Evolutionary conservation across 2,888 invertebrate genomes (phyloP).

Genomic region (Odontocolon sp.): DNA sequence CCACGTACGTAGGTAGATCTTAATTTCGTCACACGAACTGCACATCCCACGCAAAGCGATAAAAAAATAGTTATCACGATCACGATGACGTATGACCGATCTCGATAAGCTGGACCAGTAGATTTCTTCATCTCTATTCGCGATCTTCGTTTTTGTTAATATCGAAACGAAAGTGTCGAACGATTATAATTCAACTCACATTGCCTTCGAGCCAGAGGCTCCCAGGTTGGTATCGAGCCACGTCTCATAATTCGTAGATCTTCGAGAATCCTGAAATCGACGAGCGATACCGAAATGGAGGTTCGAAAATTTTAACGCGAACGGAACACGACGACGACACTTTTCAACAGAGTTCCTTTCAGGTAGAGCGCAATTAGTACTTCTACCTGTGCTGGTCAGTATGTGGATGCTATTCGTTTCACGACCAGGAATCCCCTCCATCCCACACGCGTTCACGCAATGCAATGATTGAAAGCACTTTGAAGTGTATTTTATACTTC

Average conservation of each 20-base stretch:
- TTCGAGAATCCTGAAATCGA: not conserved
- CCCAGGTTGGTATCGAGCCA: slow-evolving; percentile 75
- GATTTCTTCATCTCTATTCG: not conserved
- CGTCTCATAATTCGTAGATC: slow-evolving; percentile 71
- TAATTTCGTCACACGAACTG: slow-evolving; percentile 24
- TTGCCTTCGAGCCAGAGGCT: slow-evolving; percentile 74
- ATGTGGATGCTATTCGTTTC: slow-evolving; percentile 64
- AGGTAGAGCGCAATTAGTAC: slow-evolving; percentile 76
- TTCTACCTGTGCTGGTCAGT: slow-evolving; percentile 68
- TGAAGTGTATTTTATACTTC: slow-evolving; percentile 39
- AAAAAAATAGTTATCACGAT: slow-evolving; percentile 35
- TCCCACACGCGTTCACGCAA: slow-evolving; percentile 18
- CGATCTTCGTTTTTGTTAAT: not conserved
- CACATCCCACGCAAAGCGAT: slow-evolving; percentile 40
- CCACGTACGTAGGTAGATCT: slow-evolving; percentile 29
- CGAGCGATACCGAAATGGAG: not conserved
- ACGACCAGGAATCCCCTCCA: slow-evolving; percentile 53
- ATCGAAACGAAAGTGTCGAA: no score
- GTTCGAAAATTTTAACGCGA: slow-evolving; percentile 35
- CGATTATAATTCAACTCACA: slow-evolving; percentile 73
- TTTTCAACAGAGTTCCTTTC: slow-evolving; percentile 59
- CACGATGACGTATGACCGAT: slow-evolving; percentile 33
- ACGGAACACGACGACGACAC: slow-evolving; percentile 42
- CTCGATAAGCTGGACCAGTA: slow-evolving; percentile 16
- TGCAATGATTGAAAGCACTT: slow-evolving; percentile 24